Conservation (phyloP, 1,140 invertebrate genomes). For the Agraylea sexmaculata region DNA sequence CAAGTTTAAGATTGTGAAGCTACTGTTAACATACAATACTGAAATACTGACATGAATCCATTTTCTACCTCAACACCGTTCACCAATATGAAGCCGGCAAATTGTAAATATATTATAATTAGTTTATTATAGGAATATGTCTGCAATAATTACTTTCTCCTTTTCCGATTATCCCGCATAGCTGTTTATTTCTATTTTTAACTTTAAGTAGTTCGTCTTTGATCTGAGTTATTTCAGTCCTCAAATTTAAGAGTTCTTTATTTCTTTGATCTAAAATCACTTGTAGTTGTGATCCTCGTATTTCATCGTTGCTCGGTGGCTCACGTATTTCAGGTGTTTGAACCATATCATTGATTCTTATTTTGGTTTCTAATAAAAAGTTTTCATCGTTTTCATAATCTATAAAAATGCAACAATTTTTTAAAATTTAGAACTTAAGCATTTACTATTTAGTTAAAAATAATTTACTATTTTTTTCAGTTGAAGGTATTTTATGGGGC, state of each 20-base stretch:
- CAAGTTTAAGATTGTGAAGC: no score
- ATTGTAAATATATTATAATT: no score
- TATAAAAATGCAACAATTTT: no score
- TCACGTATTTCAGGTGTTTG: slow-evolving; percentile 26
- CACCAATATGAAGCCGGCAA: no score
- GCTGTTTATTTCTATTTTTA: slow-evolving; percentile 63
- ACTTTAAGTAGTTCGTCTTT: slow-evolving; percentile 59
- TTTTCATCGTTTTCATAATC: slow-evolving; percentile 4
- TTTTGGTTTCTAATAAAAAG: background rate
- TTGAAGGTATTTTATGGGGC: no score
- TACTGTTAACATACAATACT: no score
- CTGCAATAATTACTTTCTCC: slow-evolving; percentile 60
- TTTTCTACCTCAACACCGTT: no score
- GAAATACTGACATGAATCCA: no score
- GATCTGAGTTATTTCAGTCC: slow-evolving; percentile 46
- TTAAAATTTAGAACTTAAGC: no score
- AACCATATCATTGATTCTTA: background rate
- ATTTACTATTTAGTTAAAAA: no score
- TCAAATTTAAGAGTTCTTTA: slow-evolving; percentile 48
- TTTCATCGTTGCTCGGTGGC: slow-evolving; percentile 39
- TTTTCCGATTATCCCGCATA: slow-evolving; percentile 63
- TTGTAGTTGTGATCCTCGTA: slow-evolving; percentile 45
- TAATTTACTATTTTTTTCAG: no score
- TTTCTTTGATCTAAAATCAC: slow-evolving; percentile 55
- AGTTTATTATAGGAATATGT: no score